Evolutionary conservation across 2,113 vertebrate species (phyloP).

Genomic region (Balaeniceps rex): DNA sequence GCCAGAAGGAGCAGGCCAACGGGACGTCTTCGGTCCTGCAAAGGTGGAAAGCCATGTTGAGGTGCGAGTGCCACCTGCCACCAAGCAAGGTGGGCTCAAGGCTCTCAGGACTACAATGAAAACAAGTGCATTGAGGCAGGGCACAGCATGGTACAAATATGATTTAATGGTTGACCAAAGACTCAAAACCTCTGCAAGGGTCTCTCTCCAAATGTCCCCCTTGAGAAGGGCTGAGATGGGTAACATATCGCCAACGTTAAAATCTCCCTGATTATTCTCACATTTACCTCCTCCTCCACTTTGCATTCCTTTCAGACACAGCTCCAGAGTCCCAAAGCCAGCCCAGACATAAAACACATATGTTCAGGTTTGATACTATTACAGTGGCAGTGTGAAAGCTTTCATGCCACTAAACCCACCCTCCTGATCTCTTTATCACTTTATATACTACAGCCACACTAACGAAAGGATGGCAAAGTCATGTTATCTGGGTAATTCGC

Average conservation of each 20-base stretch:
- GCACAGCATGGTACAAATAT: background rate
- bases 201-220: background rate
- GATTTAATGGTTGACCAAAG: background rate
- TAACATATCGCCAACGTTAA: background rate
- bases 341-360: background rate
- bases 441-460: background rate
- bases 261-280: background rate
- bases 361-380: background rate
- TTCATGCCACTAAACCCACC: background rate
- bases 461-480: background rate
- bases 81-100: background rate
- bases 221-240: background rate
- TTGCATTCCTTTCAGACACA: background rate
- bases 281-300: background rate
- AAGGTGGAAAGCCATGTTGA: background rate
- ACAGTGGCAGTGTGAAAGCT: background rate
- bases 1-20: background rate
- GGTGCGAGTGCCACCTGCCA: background rate
- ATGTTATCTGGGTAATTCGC: background rate
- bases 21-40: background rate
- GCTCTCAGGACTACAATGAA: accelerated
- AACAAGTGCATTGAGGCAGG: background rate
- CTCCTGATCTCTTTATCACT: constrained; percentile 14
- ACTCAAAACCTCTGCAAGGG: background rate
- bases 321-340: background rate